Evolutionary conservation across 2,797 vertebrate genomes (phyloP).

Genomic region (Sardinella longiceps): DNA sequence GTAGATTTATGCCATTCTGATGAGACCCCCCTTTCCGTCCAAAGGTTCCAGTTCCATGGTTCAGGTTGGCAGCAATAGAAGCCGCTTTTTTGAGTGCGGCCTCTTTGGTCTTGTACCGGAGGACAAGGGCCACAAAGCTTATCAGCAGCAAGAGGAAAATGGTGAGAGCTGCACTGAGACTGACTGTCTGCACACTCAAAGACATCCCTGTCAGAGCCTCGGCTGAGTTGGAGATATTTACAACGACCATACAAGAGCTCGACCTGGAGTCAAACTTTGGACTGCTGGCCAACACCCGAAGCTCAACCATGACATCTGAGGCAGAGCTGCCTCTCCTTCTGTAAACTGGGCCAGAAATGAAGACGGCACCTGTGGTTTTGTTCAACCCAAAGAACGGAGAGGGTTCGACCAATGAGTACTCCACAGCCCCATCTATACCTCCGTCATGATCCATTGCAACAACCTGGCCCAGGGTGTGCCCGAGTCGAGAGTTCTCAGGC

Average conservation of each 20-base stretch:
- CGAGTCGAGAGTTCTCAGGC: conserved; percentile 69
- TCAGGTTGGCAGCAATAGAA: conserved; percentile 62
- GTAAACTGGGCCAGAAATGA: conserved; percentile 74
- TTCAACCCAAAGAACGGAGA: conserved; percentile 86
- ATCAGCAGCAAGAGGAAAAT: conserved; percentile 78
- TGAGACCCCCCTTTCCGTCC: conserved; percentile 48
- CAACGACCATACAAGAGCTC: conserved; percentile 77
- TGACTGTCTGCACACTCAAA: conserved; percentile 74
- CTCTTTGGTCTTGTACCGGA: conserved; percentile 79
- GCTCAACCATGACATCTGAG: conserved; percentile 70
- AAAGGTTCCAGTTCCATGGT: conserved; percentile 55
- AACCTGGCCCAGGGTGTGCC: conserved; percentile 82
- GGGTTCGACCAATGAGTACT: conserved; percentile 79
- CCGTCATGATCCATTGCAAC: conserved; percentile 85
- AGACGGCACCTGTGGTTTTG: conserved; percentile 82
- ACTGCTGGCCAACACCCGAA: conserved; percentile 83
- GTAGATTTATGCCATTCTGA: conserved; percentile 60
- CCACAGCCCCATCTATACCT: conserved; percentile 87
- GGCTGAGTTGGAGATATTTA: conserved; percentile 83
- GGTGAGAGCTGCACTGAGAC: conserved; percentile 72
- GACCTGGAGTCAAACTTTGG: conserved; percentile 82
- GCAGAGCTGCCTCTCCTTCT: conserved; percentile 63
- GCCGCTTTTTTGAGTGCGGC: conserved; percentile 65
- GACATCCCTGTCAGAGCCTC: conserved; percentile 63
- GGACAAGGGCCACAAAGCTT: conserved; percentile 72